Evolutionary conservation across 2,113 vertebrate species (phyloP).

Genomic region (Osmerus mordax): DNA sequence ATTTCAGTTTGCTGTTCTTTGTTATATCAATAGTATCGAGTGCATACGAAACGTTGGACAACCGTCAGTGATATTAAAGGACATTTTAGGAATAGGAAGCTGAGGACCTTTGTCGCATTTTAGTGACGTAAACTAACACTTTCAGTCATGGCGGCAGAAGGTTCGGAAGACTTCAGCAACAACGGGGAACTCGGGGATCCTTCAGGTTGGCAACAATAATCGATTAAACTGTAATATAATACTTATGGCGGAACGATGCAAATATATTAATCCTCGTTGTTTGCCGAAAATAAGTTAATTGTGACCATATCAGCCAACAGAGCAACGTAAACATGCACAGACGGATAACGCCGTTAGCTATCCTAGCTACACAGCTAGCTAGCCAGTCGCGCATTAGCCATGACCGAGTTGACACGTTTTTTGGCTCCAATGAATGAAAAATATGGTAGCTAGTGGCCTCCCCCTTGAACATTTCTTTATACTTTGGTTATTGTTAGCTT

Average conservation of each 20-base stretch:
- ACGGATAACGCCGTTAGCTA: too few relatives aligned
- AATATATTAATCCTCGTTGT: too few relatives aligned
- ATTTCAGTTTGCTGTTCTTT: not conserved
- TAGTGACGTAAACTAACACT: slow-evolving; percentile 49
- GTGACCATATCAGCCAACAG: too few relatives aligned
- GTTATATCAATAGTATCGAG: too few relatives aligned
- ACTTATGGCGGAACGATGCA: too few relatives aligned
- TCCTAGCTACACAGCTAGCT: too few relatives aligned
- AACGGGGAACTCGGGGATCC: slow-evolving; percentile 59
- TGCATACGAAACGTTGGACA: too few relatives aligned
- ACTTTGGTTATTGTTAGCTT: too few relatives aligned
- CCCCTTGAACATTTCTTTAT: not conserved
- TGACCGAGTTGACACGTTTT: not conserved
- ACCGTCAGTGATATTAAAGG: too few relatives aligned
- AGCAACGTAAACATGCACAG: too few relatives aligned
- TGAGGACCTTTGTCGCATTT: slow-evolving; percentile 37
- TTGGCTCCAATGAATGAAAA: slow-evolving; percentile 25
- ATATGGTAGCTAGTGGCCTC: not conserved
- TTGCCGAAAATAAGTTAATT: too few relatives aligned
- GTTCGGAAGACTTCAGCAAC: slow-evolving; percentile 58
- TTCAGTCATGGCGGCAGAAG: slow-evolving; percentile 71
- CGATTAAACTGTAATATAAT: not conserved
- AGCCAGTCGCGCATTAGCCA: too few relatives aligned
- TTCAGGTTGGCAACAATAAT: slow-evolving; percentile 46
- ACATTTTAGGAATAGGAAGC: not conserved